phyloP scores from a whole-genome alignment of 2,888 invertebrate species.

The Drosophila vallismaia region DNA sequence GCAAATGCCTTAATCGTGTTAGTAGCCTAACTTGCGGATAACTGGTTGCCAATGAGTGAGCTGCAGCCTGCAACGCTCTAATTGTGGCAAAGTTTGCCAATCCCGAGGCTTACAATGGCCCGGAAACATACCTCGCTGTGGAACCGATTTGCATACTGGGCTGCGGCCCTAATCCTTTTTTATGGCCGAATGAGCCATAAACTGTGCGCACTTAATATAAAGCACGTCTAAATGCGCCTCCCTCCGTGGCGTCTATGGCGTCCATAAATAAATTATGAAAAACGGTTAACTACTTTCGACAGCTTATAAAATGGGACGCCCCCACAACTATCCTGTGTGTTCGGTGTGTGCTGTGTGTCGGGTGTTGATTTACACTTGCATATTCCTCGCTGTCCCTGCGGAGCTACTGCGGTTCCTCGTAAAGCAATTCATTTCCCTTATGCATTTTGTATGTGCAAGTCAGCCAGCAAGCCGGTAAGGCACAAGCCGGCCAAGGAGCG shows the following conservation, averaged over 20 bases:
- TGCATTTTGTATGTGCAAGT: slow-evolving; percentile 63
- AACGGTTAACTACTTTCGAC: slow-evolving; percentile 80
- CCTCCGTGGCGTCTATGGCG: slow-evolving; percentile 62
- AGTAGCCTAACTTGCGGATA: slow-evolving; percentile 70
- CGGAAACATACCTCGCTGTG: slow-evolving; percentile 10
- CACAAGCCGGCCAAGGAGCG: slow-evolving; percentile 14
- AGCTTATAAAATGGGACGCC: slow-evolving; percentile 72
- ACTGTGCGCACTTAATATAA: slow-evolving; percentile 76
- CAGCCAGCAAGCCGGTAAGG: slow-evolving; percentile 11
- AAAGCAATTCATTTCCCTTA: slow-evolving; percentile 81
- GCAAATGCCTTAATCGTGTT: slow-evolving; percentile 72
- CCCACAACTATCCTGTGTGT: slow-evolving; percentile 58
- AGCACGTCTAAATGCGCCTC: slow-evolving; percentile 75
- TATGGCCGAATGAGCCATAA: slow-evolving; percentile 73
- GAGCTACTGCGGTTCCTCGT: slow-evolving; percentile 73
- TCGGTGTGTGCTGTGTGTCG: slow-evolving; percentile 32
- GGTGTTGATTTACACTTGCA: slow-evolving; percentile 79
- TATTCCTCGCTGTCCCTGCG: slow-evolving; percentile 68
- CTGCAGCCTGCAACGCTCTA: slow-evolving; percentile 35
- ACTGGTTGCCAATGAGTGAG: slow-evolving; percentile 69
- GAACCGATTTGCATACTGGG: slow-evolving; percentile 62
- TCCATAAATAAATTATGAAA: slow-evolving; percentile 79
- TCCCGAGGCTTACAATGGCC: slow-evolving; percentile 6
- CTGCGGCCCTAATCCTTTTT: slow-evolving; percentile 65
- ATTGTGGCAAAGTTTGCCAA: slow-evolving; percentile 43